Conservation (phyloP, 1,140 invertebrate species). For the Doryteuthis pealeii region DNA sequence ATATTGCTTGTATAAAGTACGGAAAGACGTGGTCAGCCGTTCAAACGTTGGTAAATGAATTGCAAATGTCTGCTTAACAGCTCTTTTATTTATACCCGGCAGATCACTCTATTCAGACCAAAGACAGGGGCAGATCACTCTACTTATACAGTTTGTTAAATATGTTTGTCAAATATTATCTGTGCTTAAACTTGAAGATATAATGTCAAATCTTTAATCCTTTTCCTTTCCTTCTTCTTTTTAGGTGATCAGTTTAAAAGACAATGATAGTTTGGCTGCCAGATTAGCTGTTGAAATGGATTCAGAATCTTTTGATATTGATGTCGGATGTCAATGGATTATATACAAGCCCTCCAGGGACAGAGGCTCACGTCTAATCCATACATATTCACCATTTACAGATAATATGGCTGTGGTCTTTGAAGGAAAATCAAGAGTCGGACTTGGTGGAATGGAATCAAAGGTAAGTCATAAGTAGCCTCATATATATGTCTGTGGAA, state of each 20-base stretch:
- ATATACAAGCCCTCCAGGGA: slow-evolving; percentile 91
- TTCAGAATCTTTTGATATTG: slow-evolving; percentile 91
- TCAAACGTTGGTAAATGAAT: no score
- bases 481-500: no score
- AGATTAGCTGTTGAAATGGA: slow-evolving; percentile 91
- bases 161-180: no score
- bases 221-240: slow-evolving; percentile 24
- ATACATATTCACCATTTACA: slow-evolving; percentile 78
- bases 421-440: slow-evolving; percentile 92
- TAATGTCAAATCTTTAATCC: no score
- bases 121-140: no score
- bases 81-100: no score
- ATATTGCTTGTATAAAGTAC: no score
- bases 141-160: no score
- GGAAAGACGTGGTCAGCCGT: no score
- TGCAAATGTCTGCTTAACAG: no score
- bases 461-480: slow-evolving; percentile 68
- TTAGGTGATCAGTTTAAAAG: slow-evolving; percentile 89
- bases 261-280: slow-evolving; percentile 97
- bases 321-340: slow-evolving; percentile 99
- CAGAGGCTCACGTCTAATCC: slow-evolving; percentile 91
- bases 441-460: slow-evolving; percentile 97
- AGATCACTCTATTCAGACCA: no score
- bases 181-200: no score
- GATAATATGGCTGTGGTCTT: slow-evolving; percentile 77